These are phyloP conservation scores for Trachops cirrhosus DNA, from an alignment of 2,797 vertebrate genomes.

Conservation along the genomic window DNA sequence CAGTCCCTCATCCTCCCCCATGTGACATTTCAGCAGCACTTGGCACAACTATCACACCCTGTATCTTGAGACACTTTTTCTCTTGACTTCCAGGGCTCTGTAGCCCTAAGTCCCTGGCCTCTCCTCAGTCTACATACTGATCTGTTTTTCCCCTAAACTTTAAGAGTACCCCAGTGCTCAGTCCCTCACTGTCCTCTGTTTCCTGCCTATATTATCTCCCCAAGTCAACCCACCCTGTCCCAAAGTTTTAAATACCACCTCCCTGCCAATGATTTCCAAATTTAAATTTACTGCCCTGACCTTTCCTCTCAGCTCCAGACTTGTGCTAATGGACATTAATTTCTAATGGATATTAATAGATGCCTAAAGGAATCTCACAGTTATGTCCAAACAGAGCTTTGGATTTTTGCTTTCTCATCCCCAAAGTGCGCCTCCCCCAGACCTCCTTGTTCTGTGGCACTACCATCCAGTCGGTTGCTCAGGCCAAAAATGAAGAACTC, in stretches of 20 bases:
- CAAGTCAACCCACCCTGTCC: background rate
- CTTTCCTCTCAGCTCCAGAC: conserved; percentile 35
- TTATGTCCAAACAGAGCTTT: background rate
- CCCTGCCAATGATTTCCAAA: background rate
- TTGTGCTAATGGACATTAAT: conserved; percentile 14
- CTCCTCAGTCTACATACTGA: background rate
- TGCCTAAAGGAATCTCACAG: conserved; percentile 15
- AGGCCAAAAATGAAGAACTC: background rate
- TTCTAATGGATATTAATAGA: conserved; percentile 48
- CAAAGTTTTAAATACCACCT: conserved; percentile 39
- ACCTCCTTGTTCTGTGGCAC: background rate
- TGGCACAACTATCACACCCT: background rate
- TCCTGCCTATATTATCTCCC: background rate
- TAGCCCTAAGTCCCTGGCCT: background rate
- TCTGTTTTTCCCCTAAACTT: background rate
- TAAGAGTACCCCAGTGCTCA: background rate
- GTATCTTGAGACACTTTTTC: background rate
- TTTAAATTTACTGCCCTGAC: conserved; percentile 39
- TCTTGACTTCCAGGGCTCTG: background rate
- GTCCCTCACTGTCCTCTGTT: background rate
- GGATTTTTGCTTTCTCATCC: background rate
- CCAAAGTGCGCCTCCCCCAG: background rate
- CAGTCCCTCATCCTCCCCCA: background rate
- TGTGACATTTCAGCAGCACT: background rate
- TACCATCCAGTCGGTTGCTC: background rate